These are phyloP conservation scores for Lepus americanus DNA, from an alignment of 2,113 vertebrate species.

Conservation along the genomic window DNA sequence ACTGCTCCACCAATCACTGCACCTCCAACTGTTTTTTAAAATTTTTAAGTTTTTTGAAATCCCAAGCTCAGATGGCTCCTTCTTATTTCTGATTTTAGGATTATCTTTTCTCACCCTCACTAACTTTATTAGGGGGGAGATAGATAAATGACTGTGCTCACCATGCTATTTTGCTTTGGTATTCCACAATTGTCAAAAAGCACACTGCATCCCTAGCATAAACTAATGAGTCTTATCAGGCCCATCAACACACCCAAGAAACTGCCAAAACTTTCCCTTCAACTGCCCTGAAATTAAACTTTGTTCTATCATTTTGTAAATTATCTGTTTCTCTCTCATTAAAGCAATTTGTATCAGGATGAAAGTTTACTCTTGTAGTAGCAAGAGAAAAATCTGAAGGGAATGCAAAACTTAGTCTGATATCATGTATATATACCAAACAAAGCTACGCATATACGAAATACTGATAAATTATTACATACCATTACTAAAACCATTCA, in stretches of 20 bases:
- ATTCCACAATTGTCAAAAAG: constrained; percentile 1
- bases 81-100: not conserved
- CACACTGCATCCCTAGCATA: not conserved
- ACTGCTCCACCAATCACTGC: not conserved
- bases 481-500: constrained; percentile 22
- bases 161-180: not conserved
- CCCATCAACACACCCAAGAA: not conserved
- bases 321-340: not conserved
- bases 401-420: not conserved
- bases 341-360: not conserved
- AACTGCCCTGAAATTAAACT: not conserved
- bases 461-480: not conserved
- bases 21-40: not conserved
- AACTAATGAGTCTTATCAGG: not conserved
- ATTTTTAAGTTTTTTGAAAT: not conserved
- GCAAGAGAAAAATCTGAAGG: constrained; percentile 14
- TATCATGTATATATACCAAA: not conserved
- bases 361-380: not conserved
- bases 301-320: not conserved
- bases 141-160: not conserved
- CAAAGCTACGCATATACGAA: not conserved
- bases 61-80: not conserved
- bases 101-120: not conserved
- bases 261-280: not conserved
- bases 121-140: not conserved